Conservation (phyloP, 2,797 vertebrate species). For the Onychomys arenicola region DNA sequence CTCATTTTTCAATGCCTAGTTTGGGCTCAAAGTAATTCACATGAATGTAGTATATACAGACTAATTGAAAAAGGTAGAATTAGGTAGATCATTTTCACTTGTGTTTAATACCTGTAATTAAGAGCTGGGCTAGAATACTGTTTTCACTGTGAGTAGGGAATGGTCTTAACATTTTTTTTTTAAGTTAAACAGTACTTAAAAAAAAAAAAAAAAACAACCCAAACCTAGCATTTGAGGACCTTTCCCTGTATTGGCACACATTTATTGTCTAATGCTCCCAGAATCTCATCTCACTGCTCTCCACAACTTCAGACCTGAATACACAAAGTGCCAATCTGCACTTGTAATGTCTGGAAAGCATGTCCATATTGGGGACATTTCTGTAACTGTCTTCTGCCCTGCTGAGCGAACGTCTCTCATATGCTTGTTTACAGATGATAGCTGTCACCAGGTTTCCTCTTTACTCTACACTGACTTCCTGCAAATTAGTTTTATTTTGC, state of each 20-base stretch:
- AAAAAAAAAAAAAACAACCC: not conserved
- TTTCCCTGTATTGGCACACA: not conserved
- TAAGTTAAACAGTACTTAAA: not conserved
- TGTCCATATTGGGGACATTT: not conserved
- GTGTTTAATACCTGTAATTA: not conserved
- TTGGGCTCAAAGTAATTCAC: slow-evolving; percentile 13
- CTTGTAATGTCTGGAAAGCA: slow-evolving; percentile 18
- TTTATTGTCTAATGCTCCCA: not conserved
- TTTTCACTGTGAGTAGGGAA: not conserved
- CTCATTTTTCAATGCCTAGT: slow-evolving; percentile 46
- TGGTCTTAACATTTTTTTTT: not conserved
- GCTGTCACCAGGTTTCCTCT: not conserved
- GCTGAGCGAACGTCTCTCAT: not conserved
- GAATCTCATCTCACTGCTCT: slow-evolving; percentile 31
- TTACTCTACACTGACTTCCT: not conserved
- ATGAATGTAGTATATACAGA: not conserved
- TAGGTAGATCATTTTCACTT: not conserved
- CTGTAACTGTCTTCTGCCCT: not conserved
- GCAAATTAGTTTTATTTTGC: not conserved
- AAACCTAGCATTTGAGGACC: not conserved
- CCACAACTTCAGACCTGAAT: not conserved
- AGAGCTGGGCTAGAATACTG: not conserved
- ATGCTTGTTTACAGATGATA: not conserved
- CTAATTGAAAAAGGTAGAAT: not conserved
- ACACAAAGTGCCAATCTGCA: not conserved